Evolutionary conservation across 2,797 vertebrate species (phyloP).

Genomic region (Myotis pilosus): DNA sequence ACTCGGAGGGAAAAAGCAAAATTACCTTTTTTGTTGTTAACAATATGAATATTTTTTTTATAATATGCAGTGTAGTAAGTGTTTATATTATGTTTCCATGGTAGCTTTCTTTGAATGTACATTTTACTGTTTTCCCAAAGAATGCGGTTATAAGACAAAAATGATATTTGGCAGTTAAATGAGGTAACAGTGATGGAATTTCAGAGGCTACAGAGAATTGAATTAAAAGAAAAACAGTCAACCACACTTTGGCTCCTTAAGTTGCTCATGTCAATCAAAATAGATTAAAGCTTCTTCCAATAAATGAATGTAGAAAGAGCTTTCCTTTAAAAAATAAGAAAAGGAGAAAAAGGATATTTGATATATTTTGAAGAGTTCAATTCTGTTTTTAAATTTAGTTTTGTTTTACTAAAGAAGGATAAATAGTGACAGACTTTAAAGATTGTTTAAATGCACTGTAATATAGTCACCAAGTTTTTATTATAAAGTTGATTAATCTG

Average conservation of each 20-base stretch:
- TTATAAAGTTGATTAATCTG: background rate
- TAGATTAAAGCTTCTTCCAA: background rate
- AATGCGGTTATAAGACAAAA: constrained; percentile 51
- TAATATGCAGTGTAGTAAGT: constrained; percentile 29
- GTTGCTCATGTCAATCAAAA: constrained; percentile 73
- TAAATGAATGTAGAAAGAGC: background rate
- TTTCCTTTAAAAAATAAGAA: background rate
- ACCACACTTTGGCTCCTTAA: constrained; percentile 29
- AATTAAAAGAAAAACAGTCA: constrained; percentile 63
- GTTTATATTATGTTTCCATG: constrained; percentile 51
- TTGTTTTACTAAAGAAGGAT: background rate
- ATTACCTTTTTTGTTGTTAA: constrained; percentile 45
- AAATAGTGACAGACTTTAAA: background rate
- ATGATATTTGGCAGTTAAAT: constrained; percentile 63
- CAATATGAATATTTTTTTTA: constrained; percentile 49
- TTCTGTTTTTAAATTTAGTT: background rate
- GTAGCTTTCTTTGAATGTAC: constrained; percentile 42
- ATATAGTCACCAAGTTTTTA: background rate
- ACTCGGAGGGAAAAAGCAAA: constrained; percentile 36
- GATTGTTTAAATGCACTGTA: background rate
- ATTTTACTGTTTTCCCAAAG: constrained; percentile 64
- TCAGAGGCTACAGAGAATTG: constrained; percentile 65
- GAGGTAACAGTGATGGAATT: constrained; percentile 66
- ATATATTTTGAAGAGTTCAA: background rate
- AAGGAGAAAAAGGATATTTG: background rate